These are phyloP conservation scores for Macrosteles quadrilineatus DNA, from an alignment of 1,140 invertebrate genomes.

Conservation along the genomic window DNA sequence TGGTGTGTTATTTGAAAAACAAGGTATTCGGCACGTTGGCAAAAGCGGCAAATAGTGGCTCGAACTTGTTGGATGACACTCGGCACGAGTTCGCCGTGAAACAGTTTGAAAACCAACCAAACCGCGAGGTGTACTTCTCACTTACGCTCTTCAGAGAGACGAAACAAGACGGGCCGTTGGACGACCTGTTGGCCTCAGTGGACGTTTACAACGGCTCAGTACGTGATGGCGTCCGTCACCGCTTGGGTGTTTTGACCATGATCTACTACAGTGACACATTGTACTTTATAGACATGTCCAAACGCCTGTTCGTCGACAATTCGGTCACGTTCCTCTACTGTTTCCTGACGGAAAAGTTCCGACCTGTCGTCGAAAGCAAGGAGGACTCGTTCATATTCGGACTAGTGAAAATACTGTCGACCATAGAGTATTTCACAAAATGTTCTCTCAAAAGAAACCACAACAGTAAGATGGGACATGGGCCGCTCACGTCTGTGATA, in stretches of 20 bases:
- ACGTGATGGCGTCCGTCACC: neutral
- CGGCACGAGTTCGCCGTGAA: too few relatives aligned
- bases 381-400: neutral
- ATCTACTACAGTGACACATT: neutral
- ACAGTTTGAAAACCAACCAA: too few relatives aligned
- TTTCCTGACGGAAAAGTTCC: neutral
- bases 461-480: neutral
- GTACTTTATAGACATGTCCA: neutral
- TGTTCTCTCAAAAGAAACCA: conserved; percentile 1
- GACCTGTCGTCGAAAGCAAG: neutral
- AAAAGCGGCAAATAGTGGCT: too few relatives aligned
- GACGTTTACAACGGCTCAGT: neutral
- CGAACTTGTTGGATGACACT: too few relatives aligned
- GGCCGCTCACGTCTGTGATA: neutral
- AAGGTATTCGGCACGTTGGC: too few relatives aligned
- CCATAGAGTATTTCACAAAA: neutral
- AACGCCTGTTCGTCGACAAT: neutral
- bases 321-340: conserved; percentile 1
- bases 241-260: neutral
- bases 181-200: neutral
- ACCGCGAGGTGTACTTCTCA: too few relatives aligned
- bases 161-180: neutral
- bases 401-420: conserved; percentile 5
- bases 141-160: too few relatives aligned
- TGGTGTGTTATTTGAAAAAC: too few relatives aligned